Base-by-base conservation (phyloP, 1,140 invertebrate species). In the Tetragnatha versicolor region DNA sequence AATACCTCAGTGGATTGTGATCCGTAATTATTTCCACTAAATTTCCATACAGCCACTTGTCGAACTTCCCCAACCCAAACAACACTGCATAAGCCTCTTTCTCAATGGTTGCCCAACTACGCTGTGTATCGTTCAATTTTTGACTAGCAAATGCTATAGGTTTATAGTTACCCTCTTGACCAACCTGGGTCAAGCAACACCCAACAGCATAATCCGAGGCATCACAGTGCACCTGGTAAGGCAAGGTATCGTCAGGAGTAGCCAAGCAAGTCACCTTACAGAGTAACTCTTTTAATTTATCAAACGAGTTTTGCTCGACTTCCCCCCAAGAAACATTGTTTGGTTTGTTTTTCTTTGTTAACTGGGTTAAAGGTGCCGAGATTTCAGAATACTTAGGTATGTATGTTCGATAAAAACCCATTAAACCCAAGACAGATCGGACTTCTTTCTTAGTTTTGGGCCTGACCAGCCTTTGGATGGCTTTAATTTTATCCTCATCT, bases 351-450 rank as follows among this genome's bases (percentile, higher is more conserved):
- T 22, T 22, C n/a, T 51, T 51, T 5, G 60, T 63, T 53, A 86
- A 72, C 4, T 82, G 39, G 33, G 82, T 79, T 49, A 87, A 78
- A 1, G 85, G 86, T 22, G 77, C 69, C 29, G 84, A 80, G 20
- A 85, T 73, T 22, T 79, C 51, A 2, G 85, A 82, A 25, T 85
- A 84, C 66, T 85, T 60, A 25, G 17, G n/a, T 82, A 82, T 72
- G 53, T 82, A 82, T 20, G 37, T 65, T 27, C 82, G 17, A 60
- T 80, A 82, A 51, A 72, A 83, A 37, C 31, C 29, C 12, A 60
- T 31, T 31, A 77, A 12, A 9, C 69, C 80, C 4, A 83, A 22
- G 22, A 82, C 80, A n/a, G 22, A 55, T 45, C 53, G 20, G 0
- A 83, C 10, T 9, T 72, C 31, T 45, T 58, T 55, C 42, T 49